Base-by-base conservation (phyloP, 2,113 vertebrate species). In the Mus spicilegus region DNA sequence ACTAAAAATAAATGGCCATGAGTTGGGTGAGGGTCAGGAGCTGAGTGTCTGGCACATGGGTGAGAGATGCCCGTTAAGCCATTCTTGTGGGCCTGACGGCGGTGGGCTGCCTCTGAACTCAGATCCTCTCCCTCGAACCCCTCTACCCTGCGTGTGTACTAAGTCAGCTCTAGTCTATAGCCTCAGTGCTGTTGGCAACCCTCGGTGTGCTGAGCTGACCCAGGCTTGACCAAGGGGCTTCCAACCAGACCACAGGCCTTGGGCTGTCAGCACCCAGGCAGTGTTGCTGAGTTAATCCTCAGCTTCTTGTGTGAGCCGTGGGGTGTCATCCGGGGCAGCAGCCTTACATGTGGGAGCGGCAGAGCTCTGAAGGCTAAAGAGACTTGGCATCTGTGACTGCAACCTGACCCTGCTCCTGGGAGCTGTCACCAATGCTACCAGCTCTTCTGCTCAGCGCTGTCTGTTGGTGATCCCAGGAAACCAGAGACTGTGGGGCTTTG, bases 401-500 rank as follows among this genome's bases (percentile, higher is more conserved):
- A 96, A 94, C 94, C 91, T 1, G n/a, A 91, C 82, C 51, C 93
- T 72, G 87, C 67, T 90, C 81, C 76, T 0, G 1, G 89, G 92
- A 85, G 76, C 77, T 90, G 58, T 93, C 80, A 51, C 88, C 70
- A 81, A 36, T 30, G 51, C 80, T 2, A 3, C 91, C 90, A 90
- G 90, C 80, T 24, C 46, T 69, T 92, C 78, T 0, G 1, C 86
- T 95, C 42, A 13, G 24, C 82, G 69, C 61, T 12, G 28, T 58
- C 93, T 72, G 22, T 82, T 2, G 5, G 76, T 69, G 94, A 96
- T 77, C 91, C 85, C 78, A 88, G 85, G 87, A 95, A 95, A 82
- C 72, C 54, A 5, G 96, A 95, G 75, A 72, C 96, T 26, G 28
- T 1, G 54, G 67, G n/a, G 39, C 81, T 89, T 89, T 98, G 97